phyloP scores from a whole-genome alignment of 2,797 vertebrate genomes.

The Acropternis orthonyx region DNA sequence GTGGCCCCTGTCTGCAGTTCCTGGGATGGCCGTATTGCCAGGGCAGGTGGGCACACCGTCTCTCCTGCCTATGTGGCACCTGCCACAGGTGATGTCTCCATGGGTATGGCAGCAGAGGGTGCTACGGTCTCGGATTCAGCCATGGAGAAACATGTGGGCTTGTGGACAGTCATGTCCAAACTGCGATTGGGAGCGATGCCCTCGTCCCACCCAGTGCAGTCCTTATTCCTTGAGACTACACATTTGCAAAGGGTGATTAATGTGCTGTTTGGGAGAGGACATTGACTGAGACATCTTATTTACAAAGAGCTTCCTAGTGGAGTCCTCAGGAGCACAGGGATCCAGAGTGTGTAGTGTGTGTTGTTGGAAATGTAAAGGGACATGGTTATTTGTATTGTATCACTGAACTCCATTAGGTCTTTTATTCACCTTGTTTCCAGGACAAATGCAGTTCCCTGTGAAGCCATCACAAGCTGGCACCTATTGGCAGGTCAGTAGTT shows the following conservation, averaged over 20 bases:
- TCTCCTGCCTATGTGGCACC: fast-evolving
- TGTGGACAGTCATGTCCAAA: neutral
- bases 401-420: neutral
- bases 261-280: neutral
- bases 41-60: fast-evolving
- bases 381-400: neutral
- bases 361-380: slow-evolving; percentile 3
- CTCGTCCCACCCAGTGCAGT: neutral
- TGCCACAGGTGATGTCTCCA: neutral
- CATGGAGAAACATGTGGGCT: fast-evolving
- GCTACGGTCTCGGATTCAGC: fast-evolving
- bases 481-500: neutral
- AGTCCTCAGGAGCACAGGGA: neutral
- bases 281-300: neutral
- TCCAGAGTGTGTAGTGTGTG: neutral
- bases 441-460: neutral
- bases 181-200: fast-evolving
- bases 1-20: neutral
- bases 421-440: neutral
- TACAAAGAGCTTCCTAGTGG: neutral
- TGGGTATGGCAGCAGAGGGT: fast-evolving
- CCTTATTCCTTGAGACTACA: fast-evolving
- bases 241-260: neutral
- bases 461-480: neutral
- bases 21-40: fast-evolving